Evolutionary conservation across 2,888 invertebrate species (phyloP).

Genomic region (Chaetogeoica ovagalla): DNA sequence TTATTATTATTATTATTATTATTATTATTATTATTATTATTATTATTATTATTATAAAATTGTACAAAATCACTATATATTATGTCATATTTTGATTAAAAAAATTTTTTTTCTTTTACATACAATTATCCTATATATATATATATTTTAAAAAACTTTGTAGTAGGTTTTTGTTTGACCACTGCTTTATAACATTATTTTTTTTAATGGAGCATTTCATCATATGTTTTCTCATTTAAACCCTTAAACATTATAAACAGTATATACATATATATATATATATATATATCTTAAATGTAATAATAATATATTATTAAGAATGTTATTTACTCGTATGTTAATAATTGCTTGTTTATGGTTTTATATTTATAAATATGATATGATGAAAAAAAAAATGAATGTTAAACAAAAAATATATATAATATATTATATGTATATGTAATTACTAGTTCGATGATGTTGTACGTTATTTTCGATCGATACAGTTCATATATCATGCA

Average conservation of each 20-base stretch:
- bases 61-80: conserved; percentile 2
- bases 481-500: too few relatives aligned
- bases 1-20: neutral
- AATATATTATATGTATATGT: too few relatives aligned
- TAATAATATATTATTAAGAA: neutral
- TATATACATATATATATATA: too few relatives aligned
- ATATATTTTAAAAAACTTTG: neutral
- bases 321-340: conserved; percentile 44
- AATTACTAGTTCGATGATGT: too few relatives aligned
- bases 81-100: neutral
- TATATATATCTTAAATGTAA: too few relatives aligned
- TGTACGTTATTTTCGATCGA: too few relatives aligned
- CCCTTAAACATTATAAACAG: neutral
- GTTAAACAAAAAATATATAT: too few relatives aligned
- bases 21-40: neutral
- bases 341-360: conserved; percentile 43
- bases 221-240: neutral
- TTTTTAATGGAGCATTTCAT: neutral
- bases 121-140: neutral
- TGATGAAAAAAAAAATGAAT: neutral
- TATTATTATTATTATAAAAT: neutral
- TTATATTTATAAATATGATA: conserved; percentile 14
- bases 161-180: neutral
- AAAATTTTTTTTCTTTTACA: neutral
- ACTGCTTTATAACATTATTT: conserved; percentile 1